Evolutionary conservation across 2,888 invertebrate species (phyloP).

Genomic region (Acleris cristana): DNA sequence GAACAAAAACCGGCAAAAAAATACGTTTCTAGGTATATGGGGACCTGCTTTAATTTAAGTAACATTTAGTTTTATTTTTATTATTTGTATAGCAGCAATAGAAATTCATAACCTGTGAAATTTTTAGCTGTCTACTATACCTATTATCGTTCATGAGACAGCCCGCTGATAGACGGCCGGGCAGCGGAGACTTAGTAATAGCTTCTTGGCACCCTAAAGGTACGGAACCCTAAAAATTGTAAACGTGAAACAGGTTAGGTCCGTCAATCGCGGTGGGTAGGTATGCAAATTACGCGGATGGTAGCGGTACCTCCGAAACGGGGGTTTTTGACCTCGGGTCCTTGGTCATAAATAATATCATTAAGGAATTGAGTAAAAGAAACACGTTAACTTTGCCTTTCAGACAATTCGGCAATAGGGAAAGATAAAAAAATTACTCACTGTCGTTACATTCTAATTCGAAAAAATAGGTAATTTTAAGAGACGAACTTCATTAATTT

Average conservation of each 20-base stretch:
- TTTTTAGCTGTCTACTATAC: neutral
- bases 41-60: neutral
- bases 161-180: neutral
- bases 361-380: neutral
- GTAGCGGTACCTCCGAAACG: conserved; percentile 59
- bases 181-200: neutral
- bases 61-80: too few species aligned
- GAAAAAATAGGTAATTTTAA: too few species aligned
- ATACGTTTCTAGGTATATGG: neutral
- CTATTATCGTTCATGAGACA: neutral
- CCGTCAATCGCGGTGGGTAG: conserved; percentile 36
- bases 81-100: neutral
- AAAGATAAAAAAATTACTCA: too few species aligned
- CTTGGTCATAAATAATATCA: conserved; percentile 3
- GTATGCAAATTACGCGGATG: conserved; percentile 47
- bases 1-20: neutral
- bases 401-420: neutral
- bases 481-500: too few species aligned
- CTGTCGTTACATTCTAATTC: too few species aligned
- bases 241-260: conserved; percentile 19
- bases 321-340: conserved; percentile 22
- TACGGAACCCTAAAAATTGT: neutral
- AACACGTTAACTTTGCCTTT: neutral
- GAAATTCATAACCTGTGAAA: neutral
- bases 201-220: neutral